Evolutionary conservation across 1,140 invertebrate species (phyloP).

Genomic region (Drosophila nannoptera): DNA sequence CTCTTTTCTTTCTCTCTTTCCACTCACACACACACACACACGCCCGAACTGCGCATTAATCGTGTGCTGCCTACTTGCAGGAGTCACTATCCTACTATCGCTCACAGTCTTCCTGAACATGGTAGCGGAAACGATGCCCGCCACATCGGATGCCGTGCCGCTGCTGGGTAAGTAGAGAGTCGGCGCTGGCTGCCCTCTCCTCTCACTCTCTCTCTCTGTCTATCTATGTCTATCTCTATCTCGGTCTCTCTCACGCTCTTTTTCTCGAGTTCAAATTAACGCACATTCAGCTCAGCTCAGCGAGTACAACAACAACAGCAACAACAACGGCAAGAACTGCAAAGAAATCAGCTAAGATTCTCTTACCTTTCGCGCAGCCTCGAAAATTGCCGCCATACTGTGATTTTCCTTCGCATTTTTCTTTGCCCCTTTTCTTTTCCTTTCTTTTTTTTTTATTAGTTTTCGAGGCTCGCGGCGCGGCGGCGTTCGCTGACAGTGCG

Average conservation of each 20-base stretch:
- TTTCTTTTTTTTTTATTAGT: constrained; percentile 6
- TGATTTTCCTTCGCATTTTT: constrained; percentile 4
- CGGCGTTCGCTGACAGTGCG: constrained; percentile 5
- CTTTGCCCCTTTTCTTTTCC: background rate
- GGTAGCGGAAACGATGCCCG: constrained; percentile 92
- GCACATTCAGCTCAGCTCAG: constrained; percentile 49
- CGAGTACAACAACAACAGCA: background rate
- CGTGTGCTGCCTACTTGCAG: constrained; percentile 81
- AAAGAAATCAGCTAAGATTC: constrained; percentile 48
- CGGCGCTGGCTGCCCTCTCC: constrained; percentile 6
- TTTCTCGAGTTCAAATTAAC: constrained; percentile 44
- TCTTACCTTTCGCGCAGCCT: constrained; percentile 48
- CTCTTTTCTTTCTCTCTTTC: constrained; percentile 4
- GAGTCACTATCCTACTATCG: constrained; percentile 99
- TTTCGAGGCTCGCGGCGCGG: constrained; percentile 5
- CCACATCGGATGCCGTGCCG: constrained; percentile 88
- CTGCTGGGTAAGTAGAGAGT: constrained; percentile 79
- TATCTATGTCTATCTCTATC: constrained; percentile 1
- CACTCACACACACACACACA: constrained; percentile 5
- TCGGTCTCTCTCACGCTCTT: too few relatives aligned
- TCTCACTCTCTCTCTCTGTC: background rate
- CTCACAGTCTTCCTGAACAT: constrained; percentile 98
- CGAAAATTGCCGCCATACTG: constrained; percentile 15
- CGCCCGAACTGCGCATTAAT: constrained; percentile 20
- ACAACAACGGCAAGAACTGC: constrained; percentile 16